Base-by-base conservation (phyloP, 2,797 vertebrate species). In the Sebastes minor region DNA sequence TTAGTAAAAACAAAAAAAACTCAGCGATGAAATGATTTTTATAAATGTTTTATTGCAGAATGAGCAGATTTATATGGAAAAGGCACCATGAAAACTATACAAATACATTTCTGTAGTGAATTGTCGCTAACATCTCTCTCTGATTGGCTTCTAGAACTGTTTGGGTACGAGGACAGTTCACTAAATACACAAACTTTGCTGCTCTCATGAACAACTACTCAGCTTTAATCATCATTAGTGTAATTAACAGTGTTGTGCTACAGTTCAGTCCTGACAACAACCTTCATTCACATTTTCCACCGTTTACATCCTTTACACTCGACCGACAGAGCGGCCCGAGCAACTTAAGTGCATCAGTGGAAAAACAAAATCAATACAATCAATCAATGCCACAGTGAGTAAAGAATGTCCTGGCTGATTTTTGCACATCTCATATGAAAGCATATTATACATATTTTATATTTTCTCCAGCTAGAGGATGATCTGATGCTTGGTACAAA, bases 71-170 rank as follows among this genome's bases (percentile, higher is more conserved):
- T 71, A 77, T 82, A 92, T 95, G 95, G 93, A 97, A 96, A 97
- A 97, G 97, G 97, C 97, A 97, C 96, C 93, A 96, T 95, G 94
- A 96, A 94, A 95, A 93, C 94, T 95, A 95, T 94, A 96, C 92
- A 94, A 87, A 91, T 91, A 91, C 90, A 91, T 90, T 93, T 78
- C 87, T 92, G 93, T 89, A 93, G 94, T 90, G 86, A 91, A 90
- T 84, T 94, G 1, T 49, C 7, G 6, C 42, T 46, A 46, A 46
- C 42, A 46, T 46, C 16, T 18, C 16, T 91, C 84, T 94, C 92
- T 94, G 59, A 86, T 88, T 90, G 95, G 94, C 94, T 91, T 91
- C 93, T 94, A 92, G 88, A 94, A 90, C 89, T 87, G 92, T 94
- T 95, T 89, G 89, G 28, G 57, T 73, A 82, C 46, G 3, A 32